phyloP scores from a whole-genome alignment of 1,140 invertebrate genomes.

The Lordiphosa mommai region DNA sequence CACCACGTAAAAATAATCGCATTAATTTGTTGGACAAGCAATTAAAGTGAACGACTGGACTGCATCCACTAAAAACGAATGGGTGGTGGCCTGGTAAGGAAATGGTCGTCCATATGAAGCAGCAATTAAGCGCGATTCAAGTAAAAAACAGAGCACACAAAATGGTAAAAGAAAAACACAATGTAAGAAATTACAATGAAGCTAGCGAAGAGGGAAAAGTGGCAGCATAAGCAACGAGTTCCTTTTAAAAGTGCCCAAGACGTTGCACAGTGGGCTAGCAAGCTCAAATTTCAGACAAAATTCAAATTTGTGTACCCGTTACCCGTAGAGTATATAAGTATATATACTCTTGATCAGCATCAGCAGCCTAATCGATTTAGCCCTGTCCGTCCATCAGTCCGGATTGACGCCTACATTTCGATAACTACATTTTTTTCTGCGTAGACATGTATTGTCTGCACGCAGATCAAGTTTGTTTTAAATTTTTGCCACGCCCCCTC shows the following conservation, averaged over 20 bases:
- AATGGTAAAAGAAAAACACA: constrained; percentile 38
- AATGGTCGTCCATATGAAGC: background rate
- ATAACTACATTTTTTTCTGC: too few species aligned
- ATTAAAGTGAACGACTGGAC: constrained; percentile 37
- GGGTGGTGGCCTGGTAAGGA: background rate
- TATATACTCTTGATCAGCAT: too few species aligned
- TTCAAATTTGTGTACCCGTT: too few species aligned
- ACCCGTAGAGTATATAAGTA: too few species aligned
- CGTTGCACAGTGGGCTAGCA: background rate
- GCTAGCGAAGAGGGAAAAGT: constrained; percentile 16
- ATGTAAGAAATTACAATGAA: constrained; percentile 32
- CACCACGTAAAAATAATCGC: constrained; percentile 59
- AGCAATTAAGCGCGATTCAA: constrained; percentile 32
- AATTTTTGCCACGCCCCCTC: too few species aligned
- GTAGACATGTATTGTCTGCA: too few species aligned
- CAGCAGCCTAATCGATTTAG: too few species aligned
- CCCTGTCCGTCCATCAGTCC: too few species aligned
- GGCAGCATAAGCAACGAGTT: constrained; percentile 34
- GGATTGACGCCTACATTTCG: too few species aligned
- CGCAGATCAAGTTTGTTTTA: too few species aligned
- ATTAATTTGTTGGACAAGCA: constrained; percentile 60
- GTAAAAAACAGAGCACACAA: constrained; percentile 21
- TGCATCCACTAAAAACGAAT: constrained; percentile 4
- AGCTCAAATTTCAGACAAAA: too few species aligned
- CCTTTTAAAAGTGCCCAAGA: constrained; percentile 24